Percentiles rank a stretch among this genome's conserved stretches.
Evolutionary conservation across 2,113 vertebrate genomes (phyloP).

Genomic region (Melozone crissalis): DNA sequence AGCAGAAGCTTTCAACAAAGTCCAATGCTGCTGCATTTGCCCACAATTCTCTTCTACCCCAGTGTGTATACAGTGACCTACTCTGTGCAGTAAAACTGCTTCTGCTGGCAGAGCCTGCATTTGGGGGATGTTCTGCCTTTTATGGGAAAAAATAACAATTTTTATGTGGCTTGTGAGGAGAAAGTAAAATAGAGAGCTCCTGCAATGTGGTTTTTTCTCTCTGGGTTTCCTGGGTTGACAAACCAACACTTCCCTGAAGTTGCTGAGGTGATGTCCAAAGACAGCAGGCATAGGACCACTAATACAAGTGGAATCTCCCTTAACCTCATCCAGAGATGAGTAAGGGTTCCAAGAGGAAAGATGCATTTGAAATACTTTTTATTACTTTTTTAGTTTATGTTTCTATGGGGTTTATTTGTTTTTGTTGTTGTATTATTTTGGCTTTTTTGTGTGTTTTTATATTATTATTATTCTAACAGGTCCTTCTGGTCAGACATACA

Average conservation of each 20-base stretch:
- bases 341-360: background rate
- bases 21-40: background rate
- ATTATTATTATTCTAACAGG: background rate
- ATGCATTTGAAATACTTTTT: background rate
- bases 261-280: background rate
- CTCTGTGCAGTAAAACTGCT: background rate
- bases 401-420: background rate
- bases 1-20: conserved; percentile 10
- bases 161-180: background rate
- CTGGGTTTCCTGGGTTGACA: background rate
- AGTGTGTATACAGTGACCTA: background rate
- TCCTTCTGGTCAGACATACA: background rate
- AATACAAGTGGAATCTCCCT: background rate
- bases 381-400: background rate
- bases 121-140: conserved; percentile 11
- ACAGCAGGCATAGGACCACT: background rate
- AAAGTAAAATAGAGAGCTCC: background rate
- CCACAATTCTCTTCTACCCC: background rate
- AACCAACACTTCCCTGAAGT: background rate
- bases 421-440: background rate
- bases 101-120: background rate
- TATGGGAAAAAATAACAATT: background rate
- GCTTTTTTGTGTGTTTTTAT: background rate
- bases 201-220: background rate
- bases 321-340: background rate